These are phyloP conservation scores for Mola mola DNA, from an alignment of 2,113 vertebrate species.

Conservation along the genomic window DNA sequence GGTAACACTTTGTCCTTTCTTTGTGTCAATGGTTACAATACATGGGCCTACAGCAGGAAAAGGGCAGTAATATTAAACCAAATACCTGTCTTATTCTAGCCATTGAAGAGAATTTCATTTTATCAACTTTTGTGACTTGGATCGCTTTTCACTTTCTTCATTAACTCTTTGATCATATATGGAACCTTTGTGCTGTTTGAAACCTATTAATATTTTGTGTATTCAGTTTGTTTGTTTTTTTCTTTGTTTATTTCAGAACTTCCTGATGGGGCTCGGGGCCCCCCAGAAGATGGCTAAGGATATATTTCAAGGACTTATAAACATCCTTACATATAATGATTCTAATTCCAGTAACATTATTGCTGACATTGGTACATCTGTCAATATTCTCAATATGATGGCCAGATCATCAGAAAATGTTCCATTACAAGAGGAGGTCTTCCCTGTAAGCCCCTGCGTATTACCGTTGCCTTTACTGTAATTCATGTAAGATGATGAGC, in stretches of 20 bases:
- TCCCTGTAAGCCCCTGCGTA: constrained; percentile 61
- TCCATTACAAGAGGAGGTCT: not conserved
- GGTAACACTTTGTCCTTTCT: no score
- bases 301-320: constrained; percentile 71
- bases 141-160: no score
- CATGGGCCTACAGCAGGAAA: no score
- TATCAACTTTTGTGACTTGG: no score
- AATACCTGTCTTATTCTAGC: no score
- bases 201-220: no score
- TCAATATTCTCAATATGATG: constrained; percentile 64
- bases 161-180: no score
- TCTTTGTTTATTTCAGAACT: constrained; percentile 55
- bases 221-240: not conserved
- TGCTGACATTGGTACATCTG: constrained; percentile 59
- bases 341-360: not conserved
- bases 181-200: no score
- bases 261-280: constrained; percentile 70
- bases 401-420: not conserved
- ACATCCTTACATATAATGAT: constrained; percentile 1
- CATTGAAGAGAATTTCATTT: no score
- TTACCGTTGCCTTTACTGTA: not conserved
- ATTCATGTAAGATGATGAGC: not conserved
- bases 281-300: constrained; percentile 18
- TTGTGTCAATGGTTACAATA: no score
- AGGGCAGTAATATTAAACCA: no score